phyloP scores from a whole-genome alignment of 2,888 invertebrate species.

The Lepas anatifera region DNA sequence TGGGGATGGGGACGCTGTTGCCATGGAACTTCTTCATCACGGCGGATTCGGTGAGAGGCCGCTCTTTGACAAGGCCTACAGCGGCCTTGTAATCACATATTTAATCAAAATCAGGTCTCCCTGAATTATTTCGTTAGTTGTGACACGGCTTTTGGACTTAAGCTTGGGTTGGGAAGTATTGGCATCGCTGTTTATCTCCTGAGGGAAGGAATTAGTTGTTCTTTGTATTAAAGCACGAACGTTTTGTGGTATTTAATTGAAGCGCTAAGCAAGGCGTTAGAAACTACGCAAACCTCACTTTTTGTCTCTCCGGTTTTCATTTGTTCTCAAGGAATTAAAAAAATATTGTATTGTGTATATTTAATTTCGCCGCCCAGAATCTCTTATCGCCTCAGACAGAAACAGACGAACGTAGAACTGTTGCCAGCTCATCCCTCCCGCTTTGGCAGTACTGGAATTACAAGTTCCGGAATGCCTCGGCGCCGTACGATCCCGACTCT shows the following conservation, averaged over 20 bases:
- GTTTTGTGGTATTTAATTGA: too few species aligned
- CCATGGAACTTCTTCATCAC: slow-evolving; percentile 96
- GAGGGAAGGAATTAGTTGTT: too few species aligned
- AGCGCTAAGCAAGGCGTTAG: too few species aligned
- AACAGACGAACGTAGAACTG: neutral
- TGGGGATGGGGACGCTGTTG: slow-evolving; percentile 77
- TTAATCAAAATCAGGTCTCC: too few species aligned
- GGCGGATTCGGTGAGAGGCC: slow-evolving; percentile 70
- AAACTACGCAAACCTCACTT: neutral
- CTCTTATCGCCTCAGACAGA: neutral
- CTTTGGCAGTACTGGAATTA: slow-evolving; percentile 25
- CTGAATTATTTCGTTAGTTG: too few species aligned
- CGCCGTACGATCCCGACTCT: neutral
- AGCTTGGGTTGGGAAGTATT: too few species aligned
- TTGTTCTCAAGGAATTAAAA: neutral
- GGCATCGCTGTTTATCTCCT: too few species aligned
- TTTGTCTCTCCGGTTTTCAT: neutral
- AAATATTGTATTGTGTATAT: neutral
- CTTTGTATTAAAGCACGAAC: too few species aligned
- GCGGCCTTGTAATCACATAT: too few species aligned
- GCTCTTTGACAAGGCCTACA: too few species aligned
- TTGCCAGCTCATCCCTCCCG: neutral
- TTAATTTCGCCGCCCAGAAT: neutral
- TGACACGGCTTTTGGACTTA: too few species aligned
- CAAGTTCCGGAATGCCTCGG: slow-evolving; percentile 22